Percentiles rank a stretch among this genome's conserved stretches.
These are phyloP conservation scores for Polypterus senegalus DNA, from an alignment of 2,113 vertebrate species.

Conservation along the genomic window DNA sequence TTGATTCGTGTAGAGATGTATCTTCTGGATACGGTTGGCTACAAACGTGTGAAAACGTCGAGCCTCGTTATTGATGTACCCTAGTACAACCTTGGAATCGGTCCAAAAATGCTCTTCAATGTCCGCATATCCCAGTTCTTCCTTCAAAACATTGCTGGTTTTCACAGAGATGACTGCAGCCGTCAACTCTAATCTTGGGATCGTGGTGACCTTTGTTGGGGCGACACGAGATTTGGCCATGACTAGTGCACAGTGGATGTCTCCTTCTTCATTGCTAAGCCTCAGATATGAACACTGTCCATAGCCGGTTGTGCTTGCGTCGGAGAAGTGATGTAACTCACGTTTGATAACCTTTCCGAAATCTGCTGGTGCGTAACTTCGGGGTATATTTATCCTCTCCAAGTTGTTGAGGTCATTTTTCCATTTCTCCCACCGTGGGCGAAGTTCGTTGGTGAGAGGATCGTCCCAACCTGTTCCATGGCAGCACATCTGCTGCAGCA, in stretches of 20 bases:
- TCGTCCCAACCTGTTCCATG: slow-evolving; percentile 11
- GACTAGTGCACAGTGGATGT: slow-evolving; percentile 12
- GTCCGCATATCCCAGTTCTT: slow-evolving; percentile 4
- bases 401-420: slow-evolving; percentile 12
- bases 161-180: slow-evolving; percentile 15
- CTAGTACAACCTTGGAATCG: slow-evolving; percentile 6
- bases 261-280: slow-evolving; percentile 6
- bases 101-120: slow-evolving; percentile 10
- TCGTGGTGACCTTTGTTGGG: slow-evolving; percentile 13
- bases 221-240: slow-evolving; percentile 17
- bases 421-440: slow-evolving; percentile 14
- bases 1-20: not conserved
- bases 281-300: slow-evolving; percentile 17
- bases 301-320: slow-evolving; percentile 11
- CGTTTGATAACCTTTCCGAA: slow-evolving; percentile 4
- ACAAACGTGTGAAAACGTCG: slow-evolving; percentile 4
- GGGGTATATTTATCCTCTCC: slow-evolving; percentile 5
- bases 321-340: slow-evolving; percentile 8
- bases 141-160: slow-evolving; percentile 13
- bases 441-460: slow-evolving; percentile 16
- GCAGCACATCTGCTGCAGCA: slow-evolving; percentile 10
- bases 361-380: slow-evolving; percentile 2
- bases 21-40: slow-evolving; percentile 8
- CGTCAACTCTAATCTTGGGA: slow-evolving; percentile 11
- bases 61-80: slow-evolving; percentile 5